Evolutionary conservation across 64 coral and sea anemone species (phyloP).

Genomic region (Hydrozoanthus tunicans): DNA sequence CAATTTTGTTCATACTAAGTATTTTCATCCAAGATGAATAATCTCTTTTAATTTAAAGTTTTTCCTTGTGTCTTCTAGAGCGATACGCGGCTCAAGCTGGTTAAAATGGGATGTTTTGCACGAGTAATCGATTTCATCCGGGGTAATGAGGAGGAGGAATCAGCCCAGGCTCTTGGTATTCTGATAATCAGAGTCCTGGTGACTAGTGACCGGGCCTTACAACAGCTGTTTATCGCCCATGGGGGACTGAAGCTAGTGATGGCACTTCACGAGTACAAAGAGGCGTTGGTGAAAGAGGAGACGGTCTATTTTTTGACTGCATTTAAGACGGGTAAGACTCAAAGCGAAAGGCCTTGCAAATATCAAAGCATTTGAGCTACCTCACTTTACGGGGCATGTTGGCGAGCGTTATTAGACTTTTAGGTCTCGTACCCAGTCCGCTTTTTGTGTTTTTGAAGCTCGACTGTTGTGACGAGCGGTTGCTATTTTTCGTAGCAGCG

Average conservation of each 20-base stretch:
- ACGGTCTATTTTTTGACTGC: constrained; percentile 50
- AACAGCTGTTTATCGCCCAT: constrained; percentile 80
- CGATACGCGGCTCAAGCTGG: constrained; percentile 74
- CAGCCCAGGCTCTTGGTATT: constrained; percentile 66
- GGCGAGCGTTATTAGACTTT: too few species aligned
- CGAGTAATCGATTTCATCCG: constrained; percentile 84
- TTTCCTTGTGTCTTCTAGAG: not conserved
- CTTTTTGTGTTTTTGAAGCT: not conserved
- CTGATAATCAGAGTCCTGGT: constrained; percentile 71
- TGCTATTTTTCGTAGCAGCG: too few species aligned
- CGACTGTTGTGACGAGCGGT: not conserved
- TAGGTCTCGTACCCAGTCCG: not conserved
- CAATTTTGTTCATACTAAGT: too few species aligned
- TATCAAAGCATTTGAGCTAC: too few species aligned
- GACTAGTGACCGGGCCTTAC: constrained; percentile 50
- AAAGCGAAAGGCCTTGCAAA: not conserved
- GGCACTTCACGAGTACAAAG: constrained; percentile 82
- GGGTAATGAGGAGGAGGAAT: constrained; percentile 63
- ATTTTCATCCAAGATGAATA: not conserved
- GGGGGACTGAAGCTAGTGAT: constrained; percentile 89
- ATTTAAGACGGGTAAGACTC: constrained; percentile 53
- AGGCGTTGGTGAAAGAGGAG: constrained; percentile 73
- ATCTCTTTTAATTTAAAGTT: not conserved
- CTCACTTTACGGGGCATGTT: too few species aligned
- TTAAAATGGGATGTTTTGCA: constrained; percentile 76